A percentile compares a stretch with the other conserved stretches of the same genome.
Conservation (phyloP, 2,888 invertebrate genomes). For the Drosophila lacicola region DNA sequence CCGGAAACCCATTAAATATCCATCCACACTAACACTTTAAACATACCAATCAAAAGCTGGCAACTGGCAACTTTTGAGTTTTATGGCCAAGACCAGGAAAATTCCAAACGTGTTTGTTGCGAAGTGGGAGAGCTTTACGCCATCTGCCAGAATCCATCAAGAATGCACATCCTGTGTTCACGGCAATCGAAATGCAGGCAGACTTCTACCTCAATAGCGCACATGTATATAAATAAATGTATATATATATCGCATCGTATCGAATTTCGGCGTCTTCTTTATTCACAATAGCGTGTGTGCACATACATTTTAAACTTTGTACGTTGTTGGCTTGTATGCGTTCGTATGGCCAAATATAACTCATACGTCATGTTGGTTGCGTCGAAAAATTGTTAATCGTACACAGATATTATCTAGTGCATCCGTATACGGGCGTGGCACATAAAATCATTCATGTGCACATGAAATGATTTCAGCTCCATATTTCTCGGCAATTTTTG, state of each 20-base stretch:
- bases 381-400: slow-evolving; percentile 14
- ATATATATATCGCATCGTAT: neutral
- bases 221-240: slow-evolving; percentile 9
- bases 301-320: slow-evolving; percentile 38
- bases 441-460: slow-evolving; percentile 25
- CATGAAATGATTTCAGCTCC: slow-evolving; percentile 30
- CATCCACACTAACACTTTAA: slow-evolving; percentile 26
- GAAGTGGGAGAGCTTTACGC: slow-evolving; percentile 46
- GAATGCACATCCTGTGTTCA: slow-evolving; percentile 27
- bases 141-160: slow-evolving; percentile 21
- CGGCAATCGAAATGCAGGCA: slow-evolving; percentile 49
- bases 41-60: slow-evolving; percentile 5
- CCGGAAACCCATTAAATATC: slow-evolving; percentile 52
- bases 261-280: neutral
- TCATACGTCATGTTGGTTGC: slow-evolving; percentile 7
- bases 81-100: slow-evolving; percentile 46
- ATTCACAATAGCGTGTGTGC: slow-evolving; percentile 19
- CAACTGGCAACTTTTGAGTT: slow-evolving; percentile 36
- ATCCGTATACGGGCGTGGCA: slow-evolving; percentile 3
- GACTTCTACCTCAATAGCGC: slow-evolving; percentile 30
- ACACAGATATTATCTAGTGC: slow-evolving; percentile 3
- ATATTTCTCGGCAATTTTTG: slow-evolving; percentile 14
- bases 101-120: slow-evolving; percentile 63
- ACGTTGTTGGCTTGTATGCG: slow-evolving; percentile 12
- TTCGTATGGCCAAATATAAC: slow-evolving; percentile 10